A percentile compares a stretch with the other conserved stretches of the same genome.
phyloP scores from a whole-genome alignment of 2,113 vertebrate genomes.

The Benthochromis sp. region DNA sequence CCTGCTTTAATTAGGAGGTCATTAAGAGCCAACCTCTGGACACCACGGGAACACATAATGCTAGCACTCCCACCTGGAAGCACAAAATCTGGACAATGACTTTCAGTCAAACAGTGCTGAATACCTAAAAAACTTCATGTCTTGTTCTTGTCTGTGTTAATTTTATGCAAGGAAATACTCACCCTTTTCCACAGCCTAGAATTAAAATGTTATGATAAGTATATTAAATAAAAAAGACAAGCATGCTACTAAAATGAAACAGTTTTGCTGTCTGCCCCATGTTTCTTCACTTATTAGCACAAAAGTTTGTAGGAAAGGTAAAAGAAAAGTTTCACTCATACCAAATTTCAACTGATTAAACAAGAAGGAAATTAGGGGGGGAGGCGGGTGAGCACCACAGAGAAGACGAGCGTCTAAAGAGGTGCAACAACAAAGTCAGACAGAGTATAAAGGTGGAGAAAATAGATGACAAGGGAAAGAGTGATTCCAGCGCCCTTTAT shows the following conservation, averaged over 20 bases:
- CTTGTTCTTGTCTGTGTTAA: not conserved
- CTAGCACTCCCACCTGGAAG: slow-evolving; percentile 33
- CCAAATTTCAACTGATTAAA: slow-evolving; percentile 26
- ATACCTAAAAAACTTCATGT: not conserved
- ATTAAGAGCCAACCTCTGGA: slow-evolving; percentile 61
- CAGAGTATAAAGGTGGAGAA: slow-evolving; percentile 52
- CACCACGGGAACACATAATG: slow-evolving; percentile 38
- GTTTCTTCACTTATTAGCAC: not conserved
- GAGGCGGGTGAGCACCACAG: slow-evolving; percentile 1
- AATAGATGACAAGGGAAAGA: slow-evolving; percentile 63
- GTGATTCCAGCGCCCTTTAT: slow-evolving; percentile 64
- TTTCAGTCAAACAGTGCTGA: not conserved
- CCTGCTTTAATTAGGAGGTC: slow-evolving; percentile 67
- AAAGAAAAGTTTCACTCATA: not conserved
- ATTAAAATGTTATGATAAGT: not conserved
- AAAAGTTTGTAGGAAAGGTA: not conserved
- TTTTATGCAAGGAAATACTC: not conserved
- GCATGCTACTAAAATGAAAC: not conserved
- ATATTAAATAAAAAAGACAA: not conserved
- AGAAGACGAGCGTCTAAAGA: slow-evolving; percentile 21
- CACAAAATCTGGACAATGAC: not conserved
- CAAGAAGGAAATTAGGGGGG: slow-evolving; percentile 24
- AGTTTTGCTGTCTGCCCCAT: not conserved
- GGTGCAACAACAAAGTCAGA: slow-evolving; percentile 52
- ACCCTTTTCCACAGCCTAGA: not conserved